These are phyloP conservation scores for Sebastes flavidus DNA, from an alignment of 2,797 vertebrate genomes.

Conservation along the genomic window DNA sequence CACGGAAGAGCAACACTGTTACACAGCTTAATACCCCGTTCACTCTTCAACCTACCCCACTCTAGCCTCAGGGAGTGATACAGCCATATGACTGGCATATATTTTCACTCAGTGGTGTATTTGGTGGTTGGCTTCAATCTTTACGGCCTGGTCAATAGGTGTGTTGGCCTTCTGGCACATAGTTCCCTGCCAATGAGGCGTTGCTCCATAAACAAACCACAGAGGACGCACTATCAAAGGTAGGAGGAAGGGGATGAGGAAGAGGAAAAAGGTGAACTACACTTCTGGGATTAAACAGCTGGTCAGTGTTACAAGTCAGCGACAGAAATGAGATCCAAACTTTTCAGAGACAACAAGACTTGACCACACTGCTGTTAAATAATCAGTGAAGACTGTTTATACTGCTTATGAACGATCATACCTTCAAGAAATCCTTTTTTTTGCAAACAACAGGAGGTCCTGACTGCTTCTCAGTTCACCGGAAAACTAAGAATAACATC, in stretches of 20 bases:
- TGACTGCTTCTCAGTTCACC: constrained; percentile 25
- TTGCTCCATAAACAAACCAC: constrained; percentile 56
- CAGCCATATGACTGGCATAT: not conserved
- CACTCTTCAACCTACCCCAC: not conserved
- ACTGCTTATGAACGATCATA: not conserved
- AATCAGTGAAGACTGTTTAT: not conserved
- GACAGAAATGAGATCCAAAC: constrained; percentile 23
- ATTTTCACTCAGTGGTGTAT: constrained; percentile 15
- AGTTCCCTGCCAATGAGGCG: constrained; percentile 48
- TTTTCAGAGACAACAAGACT: constrained; percentile 8
- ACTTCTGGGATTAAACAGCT: constrained; percentile 47
- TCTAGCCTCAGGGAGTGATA: constrained; percentile 2
- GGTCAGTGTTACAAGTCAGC: constrained; percentile 22
- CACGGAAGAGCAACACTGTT: not conserved
- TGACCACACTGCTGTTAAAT: constrained; percentile 13
- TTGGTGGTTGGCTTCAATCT: constrained; percentile 31
- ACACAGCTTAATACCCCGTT: not conserved
- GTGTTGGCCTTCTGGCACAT: constrained; percentile 23
- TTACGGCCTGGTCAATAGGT: constrained; percentile 41
- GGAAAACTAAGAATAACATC: constrained; percentile 55
- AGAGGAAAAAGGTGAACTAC: constrained; percentile 31
- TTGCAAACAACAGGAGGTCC: not conserved
- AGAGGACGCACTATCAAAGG: constrained; percentile 41
- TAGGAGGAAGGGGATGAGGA: constrained; percentile 25
- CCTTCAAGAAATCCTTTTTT: constrained; percentile 12